Conservation (phyloP, 2,113 vertebrate genomes). For the Asarcornis scutulata region DNA sequence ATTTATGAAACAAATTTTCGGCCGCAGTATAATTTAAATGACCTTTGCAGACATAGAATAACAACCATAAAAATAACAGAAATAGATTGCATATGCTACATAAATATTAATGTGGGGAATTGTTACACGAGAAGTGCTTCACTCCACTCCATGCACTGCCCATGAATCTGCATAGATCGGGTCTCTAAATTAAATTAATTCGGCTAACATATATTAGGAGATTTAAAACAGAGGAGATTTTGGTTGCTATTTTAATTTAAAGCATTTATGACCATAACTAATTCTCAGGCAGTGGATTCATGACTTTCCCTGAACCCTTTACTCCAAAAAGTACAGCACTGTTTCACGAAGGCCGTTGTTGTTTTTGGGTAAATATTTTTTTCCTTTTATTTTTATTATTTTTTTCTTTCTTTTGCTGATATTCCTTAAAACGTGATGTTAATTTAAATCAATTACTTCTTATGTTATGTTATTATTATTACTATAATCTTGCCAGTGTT, state of each 20-base stretch:
- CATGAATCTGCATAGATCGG: conserved; percentile 73
- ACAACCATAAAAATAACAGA: conserved; percentile 83
- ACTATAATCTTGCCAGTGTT: conserved; percentile 77
- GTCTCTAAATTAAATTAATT: conserved; percentile 74
- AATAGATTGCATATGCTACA: conserved; percentile 77
- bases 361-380: neutral
- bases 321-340: conserved; percentile 22
- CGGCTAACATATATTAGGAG: conserved; percentile 70
- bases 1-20: conserved; percentile 85
- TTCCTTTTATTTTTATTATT: rapidly evolving
- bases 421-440: conserved; percentile 76
- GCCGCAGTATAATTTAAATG: conserved; percentile 84
- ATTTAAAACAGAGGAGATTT: conserved; percentile 76
- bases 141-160: conserved; percentile 52
- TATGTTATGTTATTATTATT: conserved; percentile 78
- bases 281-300: conserved; percentile 70
- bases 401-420: conserved; percentile 14
- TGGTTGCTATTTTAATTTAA: conserved; percentile 77
- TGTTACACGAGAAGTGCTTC: conserved; percentile 67
- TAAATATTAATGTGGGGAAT: conserved; percentile 81
- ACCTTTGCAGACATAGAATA: conserved; percentile 82
- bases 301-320: conserved; percentile 68
- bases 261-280: conserved; percentile 76
- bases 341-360: conserved; percentile 33
- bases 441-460: conserved; percentile 85